Evolutionary conservation across 1,140 invertebrate species (phyloP).

Genomic region (Drosophila leontia): DNA sequence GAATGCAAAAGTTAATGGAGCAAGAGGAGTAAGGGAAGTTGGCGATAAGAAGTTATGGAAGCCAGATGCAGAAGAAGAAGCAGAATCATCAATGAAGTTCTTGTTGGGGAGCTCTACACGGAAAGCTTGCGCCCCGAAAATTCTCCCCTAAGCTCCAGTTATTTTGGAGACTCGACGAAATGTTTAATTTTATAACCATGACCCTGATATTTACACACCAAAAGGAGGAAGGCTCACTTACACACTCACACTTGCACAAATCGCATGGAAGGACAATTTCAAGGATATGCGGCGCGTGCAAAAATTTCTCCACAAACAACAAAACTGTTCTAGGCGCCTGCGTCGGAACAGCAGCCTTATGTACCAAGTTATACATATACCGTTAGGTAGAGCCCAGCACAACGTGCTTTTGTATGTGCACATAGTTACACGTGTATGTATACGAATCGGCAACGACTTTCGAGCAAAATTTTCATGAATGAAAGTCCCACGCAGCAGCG

Average conservation of each 20-base stretch:
- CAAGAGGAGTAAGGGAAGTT: constrained; percentile 14
- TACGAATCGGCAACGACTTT: constrained; percentile 37
- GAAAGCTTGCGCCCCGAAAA: constrained; percentile 27
- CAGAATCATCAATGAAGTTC: constrained; percentile 73
- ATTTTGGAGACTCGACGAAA: constrained; percentile 74
- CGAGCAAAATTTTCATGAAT: constrained; percentile 81
- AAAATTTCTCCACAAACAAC: constrained; percentile 78
- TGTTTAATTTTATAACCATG: constrained; percentile 85
- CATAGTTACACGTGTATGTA: constrained; percentile 34
- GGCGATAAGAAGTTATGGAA: constrained; percentile 40
- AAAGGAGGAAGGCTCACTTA: constrained; percentile 43
- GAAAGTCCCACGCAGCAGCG: constrained; percentile 77
- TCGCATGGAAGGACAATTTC: constrained; percentile 61
- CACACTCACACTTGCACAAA: constrained; percentile 16
- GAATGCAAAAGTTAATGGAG: constrained; percentile 60
- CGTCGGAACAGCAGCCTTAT: constrained; percentile 40
- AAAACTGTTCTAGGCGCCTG: constrained; percentile 41
- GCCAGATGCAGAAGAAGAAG: constrained; percentile 46
- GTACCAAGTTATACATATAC: constrained; percentile 8
- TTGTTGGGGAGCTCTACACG: constrained; percentile 15
- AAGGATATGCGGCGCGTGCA: constrained; percentile 81
- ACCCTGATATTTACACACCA: constrained; percentile 80
- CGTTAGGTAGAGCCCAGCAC: constrained; percentile 31
- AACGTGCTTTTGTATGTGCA: constrained; percentile 32
- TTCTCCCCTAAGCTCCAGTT: constrained; percentile 39